Evolutionary conservation across 2,888 invertebrate genomes (phyloP).

Genomic region (Anthophora plumipes): DNA sequence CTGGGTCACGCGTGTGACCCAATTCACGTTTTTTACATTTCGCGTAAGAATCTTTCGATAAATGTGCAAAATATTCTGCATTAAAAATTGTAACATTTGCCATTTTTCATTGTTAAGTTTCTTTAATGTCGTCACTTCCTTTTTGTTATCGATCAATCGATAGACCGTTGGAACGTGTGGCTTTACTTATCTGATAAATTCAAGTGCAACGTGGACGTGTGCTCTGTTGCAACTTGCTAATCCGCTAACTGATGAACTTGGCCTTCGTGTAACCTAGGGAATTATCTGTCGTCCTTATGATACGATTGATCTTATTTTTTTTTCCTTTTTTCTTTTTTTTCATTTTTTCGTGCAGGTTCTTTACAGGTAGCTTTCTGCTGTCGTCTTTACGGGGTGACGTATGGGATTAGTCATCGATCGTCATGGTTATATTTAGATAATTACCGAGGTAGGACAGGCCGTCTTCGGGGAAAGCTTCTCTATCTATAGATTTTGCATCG

Average conservation of each 20-base stretch:
- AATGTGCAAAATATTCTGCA: too few relatives aligned
- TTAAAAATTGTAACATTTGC: too few relatives aligned
- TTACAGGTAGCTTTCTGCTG: not conserved
- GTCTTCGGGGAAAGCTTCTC: not conserved
- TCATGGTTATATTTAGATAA: not conserved
- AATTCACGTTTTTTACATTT: too few relatives aligned
- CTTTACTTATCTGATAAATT: conserved; percentile 54
- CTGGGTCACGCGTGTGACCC: too few relatives aligned
- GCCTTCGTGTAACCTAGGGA: conserved; percentile 21
- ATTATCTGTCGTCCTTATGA: conserved; percentile 17
- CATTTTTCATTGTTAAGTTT: too few relatives aligned
- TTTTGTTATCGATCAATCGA: conserved; percentile 20
- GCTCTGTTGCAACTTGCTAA: conserved; percentile 42
- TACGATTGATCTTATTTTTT: not conserved
- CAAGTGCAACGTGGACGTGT: conserved; percentile 36
- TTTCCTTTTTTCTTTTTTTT: not conserved
- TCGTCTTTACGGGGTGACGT: not conserved
- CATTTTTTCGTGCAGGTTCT: not conserved
- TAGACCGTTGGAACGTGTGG: not conserved
- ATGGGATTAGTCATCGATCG: not conserved
- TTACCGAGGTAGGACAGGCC: not conserved
- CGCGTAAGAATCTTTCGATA: too few relatives aligned
- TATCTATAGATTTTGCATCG: not conserved
- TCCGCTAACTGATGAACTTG: conserved; percentile 40
- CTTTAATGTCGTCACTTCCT: too few relatives aligned